These are phyloP conservation scores for Drosophila bifasciata DNA, from an alignment of 1,140 invertebrate species.

Conservation along the genomic window DNA sequence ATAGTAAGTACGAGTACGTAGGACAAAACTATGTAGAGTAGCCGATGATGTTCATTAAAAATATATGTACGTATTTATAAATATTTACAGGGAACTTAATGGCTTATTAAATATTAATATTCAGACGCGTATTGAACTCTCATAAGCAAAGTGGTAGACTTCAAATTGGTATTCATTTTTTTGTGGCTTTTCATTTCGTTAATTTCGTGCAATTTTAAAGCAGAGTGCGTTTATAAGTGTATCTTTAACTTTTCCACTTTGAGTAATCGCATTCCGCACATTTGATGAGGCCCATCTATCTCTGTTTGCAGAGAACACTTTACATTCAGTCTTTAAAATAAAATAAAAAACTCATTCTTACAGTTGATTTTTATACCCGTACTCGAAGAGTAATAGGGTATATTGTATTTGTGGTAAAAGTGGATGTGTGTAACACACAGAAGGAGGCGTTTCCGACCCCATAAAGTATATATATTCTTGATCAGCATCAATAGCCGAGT, in stretches of 20 bases:
- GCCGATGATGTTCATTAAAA: conserved; percentile 46
- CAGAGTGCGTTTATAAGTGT: conserved; percentile 30
- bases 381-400: too few relatives aligned
- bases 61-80: conserved; percentile 46
- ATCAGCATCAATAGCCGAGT: too few relatives aligned
- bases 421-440: too few relatives aligned
- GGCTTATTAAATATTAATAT: conserved; percentile 39
- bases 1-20: conserved; percentile 12
- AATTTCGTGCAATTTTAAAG: conserved; percentile 4
- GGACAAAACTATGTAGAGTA: conserved; percentile 44
- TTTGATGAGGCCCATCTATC: conserved; percentile 12
- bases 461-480: too few relatives aligned
- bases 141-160: conserved; percentile 47
- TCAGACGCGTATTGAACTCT: conserved; percentile 49
- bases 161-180: conserved; percentile 29
- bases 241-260: conserved; percentile 7
- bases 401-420: too few relatives aligned
- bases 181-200: conserved; percentile 1
- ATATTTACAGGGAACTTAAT: conserved; percentile 72
- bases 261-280: neutral
- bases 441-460: too few relatives aligned
- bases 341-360: conserved; percentile 43
- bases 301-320: too few relatives aligned
- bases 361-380: conserved; percentile 36
- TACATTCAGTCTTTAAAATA: conserved; percentile 70